These are phyloP conservation scores for Bombus turneri DNA, from an alignment of 1,140 invertebrate genomes.

Conservation along the genomic window DNA sequence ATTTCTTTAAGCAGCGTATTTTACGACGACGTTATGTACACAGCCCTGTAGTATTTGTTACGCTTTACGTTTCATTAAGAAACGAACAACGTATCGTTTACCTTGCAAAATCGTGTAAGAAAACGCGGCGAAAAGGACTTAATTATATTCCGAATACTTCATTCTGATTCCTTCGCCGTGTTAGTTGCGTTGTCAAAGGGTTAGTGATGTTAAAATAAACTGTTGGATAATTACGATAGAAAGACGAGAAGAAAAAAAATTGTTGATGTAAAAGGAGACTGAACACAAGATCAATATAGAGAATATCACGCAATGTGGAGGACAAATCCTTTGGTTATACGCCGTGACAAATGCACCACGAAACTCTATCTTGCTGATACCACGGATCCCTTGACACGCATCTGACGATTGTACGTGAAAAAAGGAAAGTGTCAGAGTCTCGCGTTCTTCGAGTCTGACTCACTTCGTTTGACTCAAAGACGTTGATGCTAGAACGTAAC, in stretches of 20 bases:
- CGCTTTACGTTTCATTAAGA: constrained; percentile 26
- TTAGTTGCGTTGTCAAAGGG: not conserved
- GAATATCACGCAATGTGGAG: too few relatives aligned
- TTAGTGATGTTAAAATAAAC: too few relatives aligned
- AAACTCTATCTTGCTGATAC: not conserved
- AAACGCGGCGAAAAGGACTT: too few relatives aligned
- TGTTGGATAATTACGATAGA: too few relatives aligned
- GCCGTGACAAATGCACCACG: not conserved
- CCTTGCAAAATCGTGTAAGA: constrained; percentile 16
- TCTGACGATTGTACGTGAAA: not conserved
- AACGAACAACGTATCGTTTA: constrained; percentile 14
- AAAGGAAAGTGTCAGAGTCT: not conserved
- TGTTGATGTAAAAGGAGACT: too few relatives aligned
- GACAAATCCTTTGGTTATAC: not conserved
- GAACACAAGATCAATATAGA: too few relatives aligned
- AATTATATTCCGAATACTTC: too few relatives aligned
- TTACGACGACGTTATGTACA: not conserved
- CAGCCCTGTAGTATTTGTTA: constrained; percentile 17
- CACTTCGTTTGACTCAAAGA: not conserved
- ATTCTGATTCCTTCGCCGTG: not conserved
- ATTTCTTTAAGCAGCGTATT: not conserved
- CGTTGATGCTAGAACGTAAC: not conserved
- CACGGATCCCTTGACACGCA: not conserved
- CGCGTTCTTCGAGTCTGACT: not conserved
- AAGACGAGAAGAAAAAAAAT: not conserved